Evolutionary conservation across 1,140 invertebrate genomes (phyloP), one percentile per base, ranked within the genome.

Genomic region (Tetragnatha versicolor): DNA sequence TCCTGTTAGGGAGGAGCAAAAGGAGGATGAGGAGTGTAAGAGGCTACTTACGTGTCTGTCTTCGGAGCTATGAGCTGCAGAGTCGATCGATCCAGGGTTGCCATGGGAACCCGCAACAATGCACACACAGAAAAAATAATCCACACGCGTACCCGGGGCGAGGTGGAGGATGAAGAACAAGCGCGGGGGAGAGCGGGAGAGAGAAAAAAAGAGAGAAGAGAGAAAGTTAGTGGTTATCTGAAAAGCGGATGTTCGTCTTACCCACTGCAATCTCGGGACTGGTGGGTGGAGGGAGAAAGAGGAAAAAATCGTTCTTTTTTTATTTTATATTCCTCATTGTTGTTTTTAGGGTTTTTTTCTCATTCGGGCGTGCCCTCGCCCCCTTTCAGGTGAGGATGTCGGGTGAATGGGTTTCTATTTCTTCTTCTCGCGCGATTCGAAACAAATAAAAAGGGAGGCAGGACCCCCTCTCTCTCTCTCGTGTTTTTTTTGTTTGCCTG

Each of bases 11-110:
- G 78, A 70, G 69, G n/a, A 49, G 68, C 60, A 61, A 49, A 60
- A 37, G 45, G 39, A 80, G 70, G 66, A 70, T 65, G 79, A 60
- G 73, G 66, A 79, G 78, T 65, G 78, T 66, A 68, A 70, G 78
- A 79, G 78, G 35, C 63, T 81, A 81, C 81, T 82, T 81, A 82
- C 81, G 53, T 81, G 81, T 80, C 81, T 75, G 73, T 82, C 81
- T 63, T 82, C 81, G 37, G 81, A 78, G 65, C 81, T 82, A 68
- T 82, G 81, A 73, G 80, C 81, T 82, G 80, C 77, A 68, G 65
- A 17, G 39, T 22, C 37, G 45, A 80, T 65, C 73, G 69, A 79
- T 51, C 49, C 61, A 20, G 22, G 42, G 72, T 69, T 72, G 39
- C 42, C 78, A 60, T 63, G 66, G 31, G 14, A 12, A 72, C 58